Conservation (phyloP, 2,888 invertebrate species). For the Saturnia pavonia region DNA sequence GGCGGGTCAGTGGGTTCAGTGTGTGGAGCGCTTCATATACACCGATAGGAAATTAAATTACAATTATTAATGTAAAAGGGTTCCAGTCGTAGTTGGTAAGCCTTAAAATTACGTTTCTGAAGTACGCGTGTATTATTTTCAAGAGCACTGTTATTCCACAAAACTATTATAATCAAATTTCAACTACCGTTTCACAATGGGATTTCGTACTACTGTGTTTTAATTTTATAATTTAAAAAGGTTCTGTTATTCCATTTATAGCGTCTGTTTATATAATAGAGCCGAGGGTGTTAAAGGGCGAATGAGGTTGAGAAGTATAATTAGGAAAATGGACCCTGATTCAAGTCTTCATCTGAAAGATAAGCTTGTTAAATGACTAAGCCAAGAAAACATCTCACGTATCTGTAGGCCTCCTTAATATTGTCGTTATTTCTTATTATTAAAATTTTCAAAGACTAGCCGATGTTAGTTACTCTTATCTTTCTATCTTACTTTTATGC, state of each 20-base stretch:
- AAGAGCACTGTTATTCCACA: neutral
- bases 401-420: neutral
- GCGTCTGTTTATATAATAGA: neutral
- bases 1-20: too few species aligned
- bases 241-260: neutral
- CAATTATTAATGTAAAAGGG: neutral
- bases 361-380: neutral
- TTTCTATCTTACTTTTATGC: too few species aligned
- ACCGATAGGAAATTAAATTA: neutral
- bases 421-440: neutral
- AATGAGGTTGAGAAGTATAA: neutral
- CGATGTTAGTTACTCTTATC: neutral
- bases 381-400: neutral
- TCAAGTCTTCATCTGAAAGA: neutral
- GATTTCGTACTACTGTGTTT: neutral
- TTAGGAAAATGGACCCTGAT: constrained; percentile 4
- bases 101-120: neutral
- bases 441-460: neutral
- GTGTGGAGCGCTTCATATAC: too few species aligned
- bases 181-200: neutral
- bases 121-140: neutral
- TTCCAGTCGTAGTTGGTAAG: neutral
- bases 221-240: constrained; percentile 3
- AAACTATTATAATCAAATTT: neutral
- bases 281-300: neutral